phyloP scores from a whole-genome alignment of 2,888 invertebrate species.

The Chaetoderma sp. region DNA sequence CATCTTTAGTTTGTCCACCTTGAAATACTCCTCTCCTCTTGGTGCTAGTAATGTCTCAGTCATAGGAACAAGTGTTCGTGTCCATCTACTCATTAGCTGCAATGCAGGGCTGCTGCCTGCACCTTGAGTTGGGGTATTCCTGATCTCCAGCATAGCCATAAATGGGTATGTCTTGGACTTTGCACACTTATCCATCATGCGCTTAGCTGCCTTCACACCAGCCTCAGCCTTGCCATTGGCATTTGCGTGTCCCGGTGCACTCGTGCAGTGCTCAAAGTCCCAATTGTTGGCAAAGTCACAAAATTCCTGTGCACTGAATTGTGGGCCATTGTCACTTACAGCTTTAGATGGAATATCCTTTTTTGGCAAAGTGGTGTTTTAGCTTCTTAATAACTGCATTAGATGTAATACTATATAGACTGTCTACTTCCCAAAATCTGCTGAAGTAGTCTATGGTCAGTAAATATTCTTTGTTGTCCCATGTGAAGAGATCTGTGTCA shows the following conservation, averaged over 20 bases:
- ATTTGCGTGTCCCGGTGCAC: background rate
- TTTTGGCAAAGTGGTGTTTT: background rate
- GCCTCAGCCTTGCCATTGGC: background rate
- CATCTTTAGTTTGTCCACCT: background rate
- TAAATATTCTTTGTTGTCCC: background rate
- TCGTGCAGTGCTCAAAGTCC: background rate
- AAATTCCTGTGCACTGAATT: slow-evolving; percentile 7
- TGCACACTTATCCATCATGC: background rate
- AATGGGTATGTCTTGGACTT: background rate
- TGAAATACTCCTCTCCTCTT: no score
- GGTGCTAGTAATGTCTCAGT: background rate
- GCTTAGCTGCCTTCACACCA: no score
- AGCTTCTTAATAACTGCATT: background rate
- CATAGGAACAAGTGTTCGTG: background rate
- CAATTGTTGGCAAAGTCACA: background rate
- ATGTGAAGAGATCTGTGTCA: background rate
- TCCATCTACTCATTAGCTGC: background rate
- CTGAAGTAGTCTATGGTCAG: slow-evolving; percentile 6
- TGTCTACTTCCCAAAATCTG: background rate
- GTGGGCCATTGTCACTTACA: slow-evolving; percentile 1
- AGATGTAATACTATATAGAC: background rate
- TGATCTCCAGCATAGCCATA: no score
- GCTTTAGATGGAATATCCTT: background rate
- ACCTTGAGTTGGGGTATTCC: no score
- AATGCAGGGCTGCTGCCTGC: background rate